Percentiles rank a stretch among this genome's conserved stretches.
Conservation (phyloP, 2,113 vertebrate species). For the Clarias macrocephalus region DNA sequence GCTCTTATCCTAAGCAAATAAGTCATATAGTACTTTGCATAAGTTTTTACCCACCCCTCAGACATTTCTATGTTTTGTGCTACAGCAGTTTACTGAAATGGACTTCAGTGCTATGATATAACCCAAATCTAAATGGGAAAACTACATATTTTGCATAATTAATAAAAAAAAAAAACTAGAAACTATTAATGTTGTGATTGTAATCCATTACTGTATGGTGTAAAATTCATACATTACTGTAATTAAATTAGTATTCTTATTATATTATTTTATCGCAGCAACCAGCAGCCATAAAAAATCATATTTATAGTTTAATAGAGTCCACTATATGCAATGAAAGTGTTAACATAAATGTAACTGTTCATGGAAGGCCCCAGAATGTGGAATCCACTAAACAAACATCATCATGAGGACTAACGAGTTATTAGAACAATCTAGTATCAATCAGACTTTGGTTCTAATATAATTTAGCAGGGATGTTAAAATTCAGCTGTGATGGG, state of each 20-base stretch:
- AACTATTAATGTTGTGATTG: neutral
- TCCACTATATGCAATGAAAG: neutral
- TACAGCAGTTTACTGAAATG: neutral
- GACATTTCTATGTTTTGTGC: neutral
- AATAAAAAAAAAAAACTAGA: neutral
- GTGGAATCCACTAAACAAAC: neutral
- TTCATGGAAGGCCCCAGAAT: neutral
- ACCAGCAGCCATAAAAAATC: neutral
- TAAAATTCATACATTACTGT: neutral
- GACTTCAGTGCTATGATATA: neutral
- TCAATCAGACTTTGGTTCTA: neutral
- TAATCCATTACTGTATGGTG: neutral
- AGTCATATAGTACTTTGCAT: neutral
- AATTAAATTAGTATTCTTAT: neutral
- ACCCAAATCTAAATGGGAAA: neutral
- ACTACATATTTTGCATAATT: neutral
- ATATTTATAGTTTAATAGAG: neutral
- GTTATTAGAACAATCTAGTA: neutral
- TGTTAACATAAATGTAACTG: neutral
- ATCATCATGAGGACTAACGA: neutral
- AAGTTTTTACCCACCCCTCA: neutral
- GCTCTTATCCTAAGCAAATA: neutral
- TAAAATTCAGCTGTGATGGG: too few species aligned
- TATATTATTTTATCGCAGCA: neutral
- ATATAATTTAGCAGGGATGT: too few species aligned